A percentile compares a stretch with the other conserved stretches of the same genome.
Conservation (phyloP, 2,888 invertebrate genomes). For the Entomobrya multifasciata region DNA sequence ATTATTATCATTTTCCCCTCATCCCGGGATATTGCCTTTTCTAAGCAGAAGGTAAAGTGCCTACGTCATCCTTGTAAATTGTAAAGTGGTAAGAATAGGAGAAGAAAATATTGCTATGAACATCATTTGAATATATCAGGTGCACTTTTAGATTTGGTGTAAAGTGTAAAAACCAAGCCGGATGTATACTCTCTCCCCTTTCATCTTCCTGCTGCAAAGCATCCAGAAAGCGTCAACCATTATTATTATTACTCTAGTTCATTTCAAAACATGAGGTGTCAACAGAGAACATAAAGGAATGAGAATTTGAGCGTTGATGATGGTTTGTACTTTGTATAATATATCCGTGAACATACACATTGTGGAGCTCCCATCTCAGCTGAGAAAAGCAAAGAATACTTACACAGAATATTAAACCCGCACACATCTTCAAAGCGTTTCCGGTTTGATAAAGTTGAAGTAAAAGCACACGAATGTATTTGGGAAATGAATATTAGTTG, state of each 20-base stretch:
- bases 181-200: background rate
- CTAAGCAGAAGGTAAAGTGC: background rate
- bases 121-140: conserved; percentile 34
- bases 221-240: conserved; percentile 26
- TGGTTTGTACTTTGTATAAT: background rate
- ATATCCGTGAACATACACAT: too few relatives aligned
- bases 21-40: conserved; percentile 11
- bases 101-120: background rate
- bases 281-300: conserved; percentile 10
- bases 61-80: background rate
- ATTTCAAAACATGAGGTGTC: conserved; percentile 33
- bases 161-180: background rate
- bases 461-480: conserved; percentile 15
- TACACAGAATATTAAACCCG: background rate
- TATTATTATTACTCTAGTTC: conserved; percentile 20
- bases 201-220: background rate
- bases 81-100: too few relatives aligned
- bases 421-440: conserved; percentile 62
- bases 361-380: too few relatives aligned
- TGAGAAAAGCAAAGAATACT: conserved; percentile 9
- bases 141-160: background rate
- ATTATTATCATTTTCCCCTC: background rate
- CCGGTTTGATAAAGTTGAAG: conserved; percentile 58
- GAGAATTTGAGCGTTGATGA: background rate
- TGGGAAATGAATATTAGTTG: conserved; percentile 61